Base-by-base conservation (phyloP, 2,888 invertebrate species). In the Lysandra coridon region DNA sequence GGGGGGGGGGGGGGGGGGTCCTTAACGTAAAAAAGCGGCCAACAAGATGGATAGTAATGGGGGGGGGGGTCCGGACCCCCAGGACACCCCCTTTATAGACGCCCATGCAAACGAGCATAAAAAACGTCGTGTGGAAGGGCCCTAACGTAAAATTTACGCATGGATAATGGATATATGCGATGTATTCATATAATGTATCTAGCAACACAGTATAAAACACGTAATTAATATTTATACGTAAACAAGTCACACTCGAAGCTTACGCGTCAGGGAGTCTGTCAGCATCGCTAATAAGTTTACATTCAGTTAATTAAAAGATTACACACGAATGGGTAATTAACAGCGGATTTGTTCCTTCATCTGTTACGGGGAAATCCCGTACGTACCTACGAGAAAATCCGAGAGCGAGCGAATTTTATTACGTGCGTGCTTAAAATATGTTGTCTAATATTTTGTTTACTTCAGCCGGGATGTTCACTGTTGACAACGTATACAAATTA, bases 251-350 rank as follows among this genome's bases (percentile, higher is more conserved):
- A 73, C 44, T 60, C 73, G 60, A 17, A 60, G 74, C 64, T 74
- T 12, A 76, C 60, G 73, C 78, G 78, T 60, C 60, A 80, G 78
- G 78, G 80, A 85, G 82, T 85, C 83, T 86, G 86, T 87, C 87
- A 88, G 84, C 85, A 85, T 84, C 86, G 87, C 85, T 87, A 87
- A 88, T 87, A 88, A 89, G 89, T 90, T 91, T 89, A 89, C 90
- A 91, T 88, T 89, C 87, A 89, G 89, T 89, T 92, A 92, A 92
- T 92, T 93, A 92, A 92, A 92, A 91, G 91, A 92, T 92, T 92
- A 92, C 92, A 91, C 91, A 88, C 88, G 91, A 91, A 90, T 88
- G 88, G 90, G 86, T 92, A 91, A 92, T 93, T 92, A 91, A 90
- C 89, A 86, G 85, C 83, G 89, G 90, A 91, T 92, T 90, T 90